Conservation (phyloP, 2,113 vertebrate genomes). For the Motacilla alba region DNA sequence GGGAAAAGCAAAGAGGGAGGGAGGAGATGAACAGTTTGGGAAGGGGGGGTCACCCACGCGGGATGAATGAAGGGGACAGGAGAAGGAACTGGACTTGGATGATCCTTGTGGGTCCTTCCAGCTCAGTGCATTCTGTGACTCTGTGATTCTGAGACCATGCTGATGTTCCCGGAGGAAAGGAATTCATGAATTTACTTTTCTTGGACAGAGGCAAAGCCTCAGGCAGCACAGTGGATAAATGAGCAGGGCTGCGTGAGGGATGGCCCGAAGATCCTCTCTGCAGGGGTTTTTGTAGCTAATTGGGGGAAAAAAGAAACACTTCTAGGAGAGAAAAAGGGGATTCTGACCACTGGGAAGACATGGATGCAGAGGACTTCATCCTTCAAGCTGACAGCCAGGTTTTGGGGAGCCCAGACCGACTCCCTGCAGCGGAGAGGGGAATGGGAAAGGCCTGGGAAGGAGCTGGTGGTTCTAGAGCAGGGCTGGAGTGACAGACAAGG, state of each 20-base stretch:
- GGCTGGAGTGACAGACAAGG: neutral
- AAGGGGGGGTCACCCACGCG: neutral
- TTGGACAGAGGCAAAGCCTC: neutral
- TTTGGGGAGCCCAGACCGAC: neutral
- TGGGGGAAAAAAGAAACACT: neutral
- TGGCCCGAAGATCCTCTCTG: neutral
- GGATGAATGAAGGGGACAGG: neutral
- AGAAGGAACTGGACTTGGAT: neutral
- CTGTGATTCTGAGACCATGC: no score
- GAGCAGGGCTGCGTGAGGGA: neutral
- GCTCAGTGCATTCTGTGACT: no score
- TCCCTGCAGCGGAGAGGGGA: fast-evolving
- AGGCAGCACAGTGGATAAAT: neutral
- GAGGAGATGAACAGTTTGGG: neutral
- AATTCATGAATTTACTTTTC: neutral
- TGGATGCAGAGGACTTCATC: neutral
- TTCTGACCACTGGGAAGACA: neutral
- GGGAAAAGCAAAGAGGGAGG: neutral
- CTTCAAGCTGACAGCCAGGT: neutral
- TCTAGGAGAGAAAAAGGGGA: neutral
- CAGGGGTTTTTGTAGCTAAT: neutral
- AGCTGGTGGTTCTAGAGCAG: neutral
- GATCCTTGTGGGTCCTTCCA: neutral
- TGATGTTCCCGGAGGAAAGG: no score
- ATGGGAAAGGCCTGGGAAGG: neutral